Evolutionary conservation across 2,113 vertebrate species (phyloP).

Genomic region (Petrocephalus zakoni): DNA sequence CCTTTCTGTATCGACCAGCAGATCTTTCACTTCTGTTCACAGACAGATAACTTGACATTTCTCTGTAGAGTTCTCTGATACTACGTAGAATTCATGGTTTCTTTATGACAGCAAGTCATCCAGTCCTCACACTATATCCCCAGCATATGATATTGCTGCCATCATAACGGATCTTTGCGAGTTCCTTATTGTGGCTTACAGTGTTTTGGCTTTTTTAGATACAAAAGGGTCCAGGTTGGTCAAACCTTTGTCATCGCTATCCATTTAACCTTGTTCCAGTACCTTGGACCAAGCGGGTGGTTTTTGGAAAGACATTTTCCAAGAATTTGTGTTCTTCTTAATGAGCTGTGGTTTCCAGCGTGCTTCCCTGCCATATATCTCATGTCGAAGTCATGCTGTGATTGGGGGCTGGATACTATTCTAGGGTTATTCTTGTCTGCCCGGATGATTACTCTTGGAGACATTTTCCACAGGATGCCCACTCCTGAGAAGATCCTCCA

Average conservation of each 20-base stretch:
- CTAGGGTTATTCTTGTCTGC: background rate
- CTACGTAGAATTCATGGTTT: background rate
- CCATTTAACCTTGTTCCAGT: background rate
- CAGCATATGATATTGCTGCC: background rate
- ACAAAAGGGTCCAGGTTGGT: background rate
- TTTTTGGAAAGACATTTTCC: background rate
- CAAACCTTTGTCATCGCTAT: background rate
- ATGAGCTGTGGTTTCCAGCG: background rate
- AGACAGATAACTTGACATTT: background rate
- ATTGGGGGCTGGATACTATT: background rate
- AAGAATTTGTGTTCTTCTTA: background rate
- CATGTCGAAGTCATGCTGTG: background rate
- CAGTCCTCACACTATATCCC: background rate
- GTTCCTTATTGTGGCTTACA: background rate
- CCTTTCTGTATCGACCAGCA: background rate
- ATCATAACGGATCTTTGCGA: background rate
- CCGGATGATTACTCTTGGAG: background rate
- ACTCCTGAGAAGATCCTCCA: background rate
- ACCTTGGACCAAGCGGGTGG: background rate
- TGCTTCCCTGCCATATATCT: background rate
- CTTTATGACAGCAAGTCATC: background rate
- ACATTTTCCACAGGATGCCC: background rate
- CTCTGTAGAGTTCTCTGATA: background rate
- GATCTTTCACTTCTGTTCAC: background rate
- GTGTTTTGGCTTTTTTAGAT: background rate